These are phyloP conservation scores for Sinelater perroti DNA, from an alignment of 2,888 invertebrate genomes.

Conservation along the genomic window DNA sequence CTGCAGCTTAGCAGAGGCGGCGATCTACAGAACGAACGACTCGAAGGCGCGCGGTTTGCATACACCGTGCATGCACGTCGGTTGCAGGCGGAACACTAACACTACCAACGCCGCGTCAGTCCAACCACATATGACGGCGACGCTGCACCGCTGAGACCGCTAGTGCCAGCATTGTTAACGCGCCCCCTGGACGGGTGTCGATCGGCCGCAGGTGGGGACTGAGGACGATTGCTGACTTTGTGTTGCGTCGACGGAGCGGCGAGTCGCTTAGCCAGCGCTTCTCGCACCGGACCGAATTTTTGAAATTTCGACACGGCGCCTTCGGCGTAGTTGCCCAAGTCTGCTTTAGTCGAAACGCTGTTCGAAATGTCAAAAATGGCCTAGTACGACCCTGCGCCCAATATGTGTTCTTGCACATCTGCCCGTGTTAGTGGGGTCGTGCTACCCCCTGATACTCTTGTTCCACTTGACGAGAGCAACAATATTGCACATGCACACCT, in stretches of 20 bases:
- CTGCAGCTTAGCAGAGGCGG: conserved; percentile 28
- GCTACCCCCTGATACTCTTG: conserved; percentile 40
- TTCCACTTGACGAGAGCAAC: conserved; percentile 46
- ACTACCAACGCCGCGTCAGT: conserved; percentile 29
- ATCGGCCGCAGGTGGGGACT: conserved; percentile 46
- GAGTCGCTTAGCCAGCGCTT: too few relatives aligned
- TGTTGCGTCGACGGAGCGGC: too few relatives aligned
- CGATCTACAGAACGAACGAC: conserved; percentile 27
- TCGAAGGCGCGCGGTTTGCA: conserved; percentile 27
- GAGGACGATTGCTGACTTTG: too few relatives aligned
- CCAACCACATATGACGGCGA: conserved; percentile 47
- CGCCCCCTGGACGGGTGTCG: conserved; percentile 55
- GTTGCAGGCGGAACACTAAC: too few relatives aligned
- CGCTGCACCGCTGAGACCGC: conserved; percentile 25
- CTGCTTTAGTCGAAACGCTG: too few relatives aligned
- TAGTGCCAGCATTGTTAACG: conserved; percentile 43
- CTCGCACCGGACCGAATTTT: too few relatives aligned
- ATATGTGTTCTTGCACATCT: conserved; percentile 38
- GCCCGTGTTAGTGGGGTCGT: conserved; percentile 34
- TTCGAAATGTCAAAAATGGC: too few relatives aligned
- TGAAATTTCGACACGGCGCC: too few relatives aligned
- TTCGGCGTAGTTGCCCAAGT: too few relatives aligned
- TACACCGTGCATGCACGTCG: conserved; percentile 17
- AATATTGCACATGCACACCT: conserved; percentile 44
- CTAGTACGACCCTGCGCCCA: conserved; percentile 23